Percentiles rank a stretch among this genome's conserved stretches.
phyloP scores from a whole-genome alignment of 1,140 invertebrate species.

The Heliconius hewitsoni region DNA sequence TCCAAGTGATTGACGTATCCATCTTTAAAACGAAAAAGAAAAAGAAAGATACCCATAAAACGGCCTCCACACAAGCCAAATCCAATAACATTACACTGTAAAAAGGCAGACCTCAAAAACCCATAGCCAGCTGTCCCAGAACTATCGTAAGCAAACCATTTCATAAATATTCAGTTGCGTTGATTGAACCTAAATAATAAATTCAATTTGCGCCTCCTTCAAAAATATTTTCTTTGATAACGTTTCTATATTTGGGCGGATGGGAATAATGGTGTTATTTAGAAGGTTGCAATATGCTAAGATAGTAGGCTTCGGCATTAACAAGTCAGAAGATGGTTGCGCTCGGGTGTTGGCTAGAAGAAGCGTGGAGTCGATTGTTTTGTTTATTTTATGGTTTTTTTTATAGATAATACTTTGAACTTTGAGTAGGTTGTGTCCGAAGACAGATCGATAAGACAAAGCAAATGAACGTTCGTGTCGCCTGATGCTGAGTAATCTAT shows the following conservation, averaged over 20 bases:
- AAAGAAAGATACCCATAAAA: background rate
- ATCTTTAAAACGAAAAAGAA: background rate
- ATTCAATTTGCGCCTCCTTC: conserved; percentile 73
- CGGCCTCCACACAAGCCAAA: background rate
- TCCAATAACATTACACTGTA: conserved; percentile 3
- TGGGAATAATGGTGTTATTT: conserved; percentile 77
- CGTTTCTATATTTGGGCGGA: conserved; percentile 71
- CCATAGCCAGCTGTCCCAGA: conserved; percentile 7
- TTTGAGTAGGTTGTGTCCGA: background rate
- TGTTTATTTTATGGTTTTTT: too few species aligned
- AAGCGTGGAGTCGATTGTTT: conserved; percentile 45
- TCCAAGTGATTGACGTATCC: background rate
- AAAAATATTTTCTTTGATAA: conserved; percentile 77
- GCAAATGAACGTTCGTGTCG: too few species aligned
- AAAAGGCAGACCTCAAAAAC: conserved; percentile 8
- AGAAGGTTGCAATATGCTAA: conserved; percentile 79
- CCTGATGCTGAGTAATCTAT: too few species aligned
- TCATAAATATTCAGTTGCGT: conserved; percentile 64
- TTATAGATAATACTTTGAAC: background rate
- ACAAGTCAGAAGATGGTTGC: conserved; percentile 78
- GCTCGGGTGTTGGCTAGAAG: conserved; percentile 44
- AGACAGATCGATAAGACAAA: too few species aligned
- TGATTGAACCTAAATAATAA: conserved; percentile 78
- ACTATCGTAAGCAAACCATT: conserved; percentile 29
- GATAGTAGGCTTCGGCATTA: conserved; percentile 77